Evolutionary conservation across 2,888 invertebrate genomes (phyloP).

Genomic region (Drymonia ruficornis): DNA sequence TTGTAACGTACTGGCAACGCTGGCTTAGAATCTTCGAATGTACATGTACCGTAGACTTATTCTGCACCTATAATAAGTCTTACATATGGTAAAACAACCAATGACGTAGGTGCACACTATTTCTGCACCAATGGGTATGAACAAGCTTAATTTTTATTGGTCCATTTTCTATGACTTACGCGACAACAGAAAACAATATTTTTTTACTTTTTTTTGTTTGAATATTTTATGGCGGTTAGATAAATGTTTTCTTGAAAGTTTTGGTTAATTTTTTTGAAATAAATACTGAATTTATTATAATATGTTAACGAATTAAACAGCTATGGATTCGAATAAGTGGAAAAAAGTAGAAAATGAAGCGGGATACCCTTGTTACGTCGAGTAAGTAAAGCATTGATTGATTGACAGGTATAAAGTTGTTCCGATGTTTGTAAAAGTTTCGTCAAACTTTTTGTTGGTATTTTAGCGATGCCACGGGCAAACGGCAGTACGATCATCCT

Average conservation of each 20-base stretch:
- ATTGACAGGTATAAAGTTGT: slow-evolving; percentile 21
- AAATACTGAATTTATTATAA: background rate
- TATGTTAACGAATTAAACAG: background rate
- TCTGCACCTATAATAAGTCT: too few relatives aligned
- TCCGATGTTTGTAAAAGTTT: slow-evolving; percentile 7
- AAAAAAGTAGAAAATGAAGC: slow-evolving; percentile 85
- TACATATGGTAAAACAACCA: background rate
- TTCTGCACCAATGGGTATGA: background rate
- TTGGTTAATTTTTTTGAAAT: background rate
- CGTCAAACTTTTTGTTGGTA: slow-evolving; percentile 14
- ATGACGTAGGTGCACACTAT: background rate
- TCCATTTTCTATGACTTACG: background rate
- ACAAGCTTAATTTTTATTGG: background rate
- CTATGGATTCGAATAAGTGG: slow-evolving; percentile 72
- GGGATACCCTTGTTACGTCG: slow-evolving; percentile 85
- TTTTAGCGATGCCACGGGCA: slow-evolving; percentile 79
- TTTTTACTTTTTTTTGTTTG: slow-evolving; percentile 45
- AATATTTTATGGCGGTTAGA: slow-evolving; percentile 58
- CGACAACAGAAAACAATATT: slow-evolving; percentile 1
- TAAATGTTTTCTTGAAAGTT: slow-evolving; percentile 7
- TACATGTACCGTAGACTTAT: too few relatives aligned
- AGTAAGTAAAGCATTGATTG: slow-evolving; percentile 82
- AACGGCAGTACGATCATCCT: slow-evolving; percentile 85
- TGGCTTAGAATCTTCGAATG: too few relatives aligned
- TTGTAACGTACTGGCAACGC: too few relatives aligned